Percentiles rank a stretch among this genome's conserved stretches.
Conservation (phyloP, 23 tunicate species). For the Clavelina lepadiformis region DNA sequence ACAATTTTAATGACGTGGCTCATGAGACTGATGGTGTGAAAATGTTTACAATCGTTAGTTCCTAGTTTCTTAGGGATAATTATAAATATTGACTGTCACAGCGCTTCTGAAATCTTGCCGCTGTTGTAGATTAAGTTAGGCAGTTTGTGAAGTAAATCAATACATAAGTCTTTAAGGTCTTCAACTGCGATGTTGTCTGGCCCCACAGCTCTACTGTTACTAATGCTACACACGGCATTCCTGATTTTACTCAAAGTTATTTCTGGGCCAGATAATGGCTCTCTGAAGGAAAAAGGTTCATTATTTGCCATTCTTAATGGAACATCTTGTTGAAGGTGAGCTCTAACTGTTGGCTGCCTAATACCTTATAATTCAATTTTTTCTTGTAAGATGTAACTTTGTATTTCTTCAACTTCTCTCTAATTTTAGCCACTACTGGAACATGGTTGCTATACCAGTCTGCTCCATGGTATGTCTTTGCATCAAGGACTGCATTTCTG, state of each 20-base stretch:
- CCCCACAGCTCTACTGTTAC: too few relatives aligned
- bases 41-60: neutral
- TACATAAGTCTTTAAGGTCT: neutral
- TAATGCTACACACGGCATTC: too few relatives aligned
- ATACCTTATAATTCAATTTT: neutral
- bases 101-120: neutral
- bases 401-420: neutral
- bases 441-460: neutral
- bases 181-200: too few relatives aligned
- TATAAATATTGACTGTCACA: neutral
- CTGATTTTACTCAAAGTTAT: too few relatives aligned
- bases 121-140: too few relatives aligned
- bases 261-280: too few relatives aligned
- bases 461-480: constrained; percentile 1
- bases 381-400: neutral
- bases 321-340: too few relatives aligned
- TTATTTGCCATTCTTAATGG: too few relatives aligned
- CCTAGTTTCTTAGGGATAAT: neutral
- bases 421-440: neutral
- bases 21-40: constrained; percentile 2
- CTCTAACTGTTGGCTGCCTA: too few relatives aligned
- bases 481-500: neutral
- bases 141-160: neutral
- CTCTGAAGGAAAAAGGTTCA: too few relatives aligned
- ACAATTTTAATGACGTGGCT: neutral